Conservation (phyloP, 2,797 vertebrate species). For the Thunnus albacares region DNA sequence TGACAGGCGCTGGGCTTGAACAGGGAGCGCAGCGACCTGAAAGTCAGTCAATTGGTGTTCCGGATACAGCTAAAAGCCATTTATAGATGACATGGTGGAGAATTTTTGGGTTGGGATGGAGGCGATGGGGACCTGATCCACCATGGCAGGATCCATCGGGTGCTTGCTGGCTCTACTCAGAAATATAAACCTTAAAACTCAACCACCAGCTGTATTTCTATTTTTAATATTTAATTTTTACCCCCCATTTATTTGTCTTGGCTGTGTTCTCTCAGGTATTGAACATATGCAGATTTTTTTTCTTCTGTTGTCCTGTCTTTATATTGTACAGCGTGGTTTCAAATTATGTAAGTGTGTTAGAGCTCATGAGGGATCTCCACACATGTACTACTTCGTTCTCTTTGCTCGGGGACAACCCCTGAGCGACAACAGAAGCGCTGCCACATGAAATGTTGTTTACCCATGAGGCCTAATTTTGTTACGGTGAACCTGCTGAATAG, state of each 20-base stretch:
- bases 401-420: conserved; percentile 26
- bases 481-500: conserved; percentile 33
- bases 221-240: neutral
- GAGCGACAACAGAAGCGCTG: conserved; percentile 23
- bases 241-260: neutral
- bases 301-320: neutral
- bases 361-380: conserved; percentile 10
- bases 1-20: conserved; percentile 65
- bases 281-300: neutral
- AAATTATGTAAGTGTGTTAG: neutral
- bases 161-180: neutral
- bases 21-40: conserved; percentile 58
- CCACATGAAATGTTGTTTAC: conserved; percentile 39
- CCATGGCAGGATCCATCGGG: conserved; percentile 6
- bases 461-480: conserved; percentile 55
- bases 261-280: neutral
- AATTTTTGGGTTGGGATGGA: conserved; percentile 11
- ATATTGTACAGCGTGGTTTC: neutral
- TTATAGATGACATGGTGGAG: conserved; percentile 50
- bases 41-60: conserved; percentile 62
- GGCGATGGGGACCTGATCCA: conserved; percentile 23
- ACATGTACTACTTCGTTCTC: neutral
- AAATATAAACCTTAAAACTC: neutral
- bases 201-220: neutral
- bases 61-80: conserved; percentile 60